Evolutionary conservation across 2,113 vertebrate species (phyloP), one percentile per base, ranked within the genome.

Genomic region (Xiphorhynchus elegans): DNA sequence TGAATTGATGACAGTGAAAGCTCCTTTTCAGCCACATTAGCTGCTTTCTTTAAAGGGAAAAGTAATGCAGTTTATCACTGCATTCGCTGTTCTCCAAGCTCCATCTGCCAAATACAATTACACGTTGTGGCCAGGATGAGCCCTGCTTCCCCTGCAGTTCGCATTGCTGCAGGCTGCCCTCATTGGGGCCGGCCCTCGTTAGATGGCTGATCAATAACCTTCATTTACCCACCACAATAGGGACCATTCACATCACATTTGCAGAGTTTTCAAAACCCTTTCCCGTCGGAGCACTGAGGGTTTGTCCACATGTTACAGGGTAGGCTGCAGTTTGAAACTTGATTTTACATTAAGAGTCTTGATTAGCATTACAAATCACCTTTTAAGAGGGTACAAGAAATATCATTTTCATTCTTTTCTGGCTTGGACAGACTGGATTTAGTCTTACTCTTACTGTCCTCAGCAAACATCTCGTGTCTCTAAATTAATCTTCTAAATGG

Each of bases 81-180:
- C 50, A 56, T 72, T 84, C 64, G 4, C 92, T 24, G 7, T 26
- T 63, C 82, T 46, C 87, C 19, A 11, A 94, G 79, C 85, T 67
- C 64, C 60, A 70, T 39, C 93, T 95, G 90, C 95, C 92, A 87
- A 68, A 86, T 39, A 6, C 88, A 87, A 89, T 96, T 78, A 87
- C 1, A 64, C 68, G 25, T 72, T 47, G 72, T 31, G 76, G 64
- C 24, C 9, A 2, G 67, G 50, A 88, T 2, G 35, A 63, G 33
- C 0, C 39, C 84, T 69, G 87, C 72, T 91, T 62, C 91, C 83
- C 50, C 72, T 12, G 19, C 62, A 90, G 89, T 76, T 68, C 42
- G 1, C 46, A 2, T 7, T 23, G 92, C 94, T 89, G 50, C 42
- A 0, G 88, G 79, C 90, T 91, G 79, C 56, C 64, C 82, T 94